These are phyloP conservation scores for Eleutherodactylus coqui DNA, from an alignment of 2,797 vertebrate genomes.

Conservation along the genomic window DNA sequence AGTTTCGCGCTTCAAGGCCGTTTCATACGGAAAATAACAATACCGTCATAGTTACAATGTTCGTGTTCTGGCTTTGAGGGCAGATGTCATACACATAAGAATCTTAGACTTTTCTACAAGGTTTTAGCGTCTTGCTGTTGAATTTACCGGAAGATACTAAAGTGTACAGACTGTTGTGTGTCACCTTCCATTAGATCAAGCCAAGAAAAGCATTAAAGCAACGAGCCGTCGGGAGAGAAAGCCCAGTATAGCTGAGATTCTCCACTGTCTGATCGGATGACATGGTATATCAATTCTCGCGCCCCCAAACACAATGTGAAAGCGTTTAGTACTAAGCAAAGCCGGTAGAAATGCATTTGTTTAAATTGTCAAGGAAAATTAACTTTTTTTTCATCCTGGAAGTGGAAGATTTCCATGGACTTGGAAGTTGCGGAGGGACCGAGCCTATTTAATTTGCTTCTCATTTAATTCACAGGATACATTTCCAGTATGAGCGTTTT, in stretches of 20 bases:
- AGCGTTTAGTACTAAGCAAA: slow-evolving; percentile 62
- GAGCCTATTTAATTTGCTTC: slow-evolving; percentile 3
- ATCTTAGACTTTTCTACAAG: not conserved
- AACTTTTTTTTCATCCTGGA: slow-evolving; percentile 63
- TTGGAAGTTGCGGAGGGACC: not conserved
- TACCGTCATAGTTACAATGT: not conserved
- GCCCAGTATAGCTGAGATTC: not conserved
- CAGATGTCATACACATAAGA: slow-evolving; percentile 8
- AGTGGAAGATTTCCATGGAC: slow-evolving; percentile 57
- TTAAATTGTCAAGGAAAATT: slow-evolving; percentile 73
- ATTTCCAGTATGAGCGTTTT: not conserved
- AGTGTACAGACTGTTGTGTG: slow-evolving; percentile 59
- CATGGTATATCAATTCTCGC: slow-evolving; percentile 20
- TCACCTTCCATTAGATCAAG: slow-evolving; percentile 63
- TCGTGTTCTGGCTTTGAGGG: not conserved
- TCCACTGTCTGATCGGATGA: not conserved
- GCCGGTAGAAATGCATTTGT: slow-evolving; percentile 67
- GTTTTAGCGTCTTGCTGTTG: not conserved
- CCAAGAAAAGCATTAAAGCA: slow-evolving; percentile 61
- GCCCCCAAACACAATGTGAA: slow-evolving; percentile 53
- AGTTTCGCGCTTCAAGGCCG: not conserved
- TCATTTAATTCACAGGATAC: not conserved
- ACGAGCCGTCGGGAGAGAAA: not conserved
- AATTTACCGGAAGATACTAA: slow-evolving; percentile 57
- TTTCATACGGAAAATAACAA: not conserved